Evolutionary conservation across 2,797 vertebrate genomes (phyloP).

Genomic region (Euphonia xanthogaster): DNA sequence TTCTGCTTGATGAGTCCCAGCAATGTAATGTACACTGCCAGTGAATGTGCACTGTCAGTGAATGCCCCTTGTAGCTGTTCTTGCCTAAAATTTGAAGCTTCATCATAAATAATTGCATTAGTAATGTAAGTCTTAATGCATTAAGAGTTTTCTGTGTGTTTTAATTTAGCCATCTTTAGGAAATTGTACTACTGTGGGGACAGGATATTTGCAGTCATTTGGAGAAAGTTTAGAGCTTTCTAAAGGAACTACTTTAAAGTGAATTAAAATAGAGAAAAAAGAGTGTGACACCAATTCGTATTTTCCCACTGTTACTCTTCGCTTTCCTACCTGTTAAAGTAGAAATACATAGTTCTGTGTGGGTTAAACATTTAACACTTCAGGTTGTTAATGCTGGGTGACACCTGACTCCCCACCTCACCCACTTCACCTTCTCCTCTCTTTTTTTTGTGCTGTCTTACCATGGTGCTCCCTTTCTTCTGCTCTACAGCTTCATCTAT

Average conservation of each 20-base stretch:
- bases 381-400: not conserved
- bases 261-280: not conserved
- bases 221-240: not conserved
- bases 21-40: not conserved
- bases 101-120: not conserved
- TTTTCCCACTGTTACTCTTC: not conserved
- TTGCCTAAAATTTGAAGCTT: not conserved
- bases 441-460: not conserved
- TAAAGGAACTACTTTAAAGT: not conserved
- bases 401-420: not conserved
- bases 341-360: rapidly evolving
- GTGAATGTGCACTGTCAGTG: not conserved
- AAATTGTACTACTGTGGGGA: not conserved
- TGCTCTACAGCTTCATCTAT: not conserved
- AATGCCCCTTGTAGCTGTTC: not conserved
- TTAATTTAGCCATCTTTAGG: not conserved
- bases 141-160: not conserved
- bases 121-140: not conserved
- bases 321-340: not conserved
- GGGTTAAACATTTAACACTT: not conserved
- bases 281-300: not conserved
- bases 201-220: not conserved
- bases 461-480: not conserved
- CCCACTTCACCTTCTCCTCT: not conserved
- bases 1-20: not conserved